Conservation (phyloP, 53 echinoderm and acorn worm species). For the Arbacia lixula region DNA sequence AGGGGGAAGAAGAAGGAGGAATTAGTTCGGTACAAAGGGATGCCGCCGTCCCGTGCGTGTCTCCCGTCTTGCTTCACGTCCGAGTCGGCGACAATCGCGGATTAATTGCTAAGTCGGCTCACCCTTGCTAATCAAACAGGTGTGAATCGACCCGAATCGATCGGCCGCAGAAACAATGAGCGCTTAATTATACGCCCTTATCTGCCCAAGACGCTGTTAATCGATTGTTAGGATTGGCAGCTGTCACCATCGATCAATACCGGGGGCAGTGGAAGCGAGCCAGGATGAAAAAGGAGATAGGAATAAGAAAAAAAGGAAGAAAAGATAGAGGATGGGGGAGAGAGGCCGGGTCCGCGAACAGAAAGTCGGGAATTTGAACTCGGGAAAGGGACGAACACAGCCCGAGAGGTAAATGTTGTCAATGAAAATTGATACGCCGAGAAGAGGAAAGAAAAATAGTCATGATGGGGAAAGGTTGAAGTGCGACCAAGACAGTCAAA, state of each 20-base stretch:
- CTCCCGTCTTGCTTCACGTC: too few relatives aligned
- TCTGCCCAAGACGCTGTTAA: constrained; percentile 37
- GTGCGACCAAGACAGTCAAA: constrained; percentile 7
- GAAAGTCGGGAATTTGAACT: constrained; percentile 37
- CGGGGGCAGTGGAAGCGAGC: constrained; percentile 30
- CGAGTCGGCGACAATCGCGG: not conserved
- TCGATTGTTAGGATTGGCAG: constrained; percentile 49
- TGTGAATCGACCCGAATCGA: constrained; percentile 45
- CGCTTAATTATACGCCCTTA: constrained; percentile 58
- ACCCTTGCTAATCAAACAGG: constrained; percentile 45
- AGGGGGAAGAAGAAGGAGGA: too few relatives aligned
- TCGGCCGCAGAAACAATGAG: constrained; percentile 51
- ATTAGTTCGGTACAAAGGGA: too few relatives aligned
- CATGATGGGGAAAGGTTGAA: constrained; percentile 9
- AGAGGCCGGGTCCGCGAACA: too few relatives aligned
- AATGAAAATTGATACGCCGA: constrained; percentile 18
- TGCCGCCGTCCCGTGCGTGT: too few relatives aligned
- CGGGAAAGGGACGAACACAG: constrained; percentile 38
- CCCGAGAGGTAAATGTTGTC: constrained; percentile 56
- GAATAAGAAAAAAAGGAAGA: constrained; percentile 4
- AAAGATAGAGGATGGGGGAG: constrained; percentile 8
- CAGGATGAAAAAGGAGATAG: not conserved
- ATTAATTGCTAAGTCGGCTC: constrained; percentile 51
- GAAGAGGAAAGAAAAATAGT: constrained; percentile 31
- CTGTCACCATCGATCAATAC: constrained; percentile 52